phyloP scores from a whole-genome alignment of 2,797 vertebrate species.

The Remorina albescens region DNA sequence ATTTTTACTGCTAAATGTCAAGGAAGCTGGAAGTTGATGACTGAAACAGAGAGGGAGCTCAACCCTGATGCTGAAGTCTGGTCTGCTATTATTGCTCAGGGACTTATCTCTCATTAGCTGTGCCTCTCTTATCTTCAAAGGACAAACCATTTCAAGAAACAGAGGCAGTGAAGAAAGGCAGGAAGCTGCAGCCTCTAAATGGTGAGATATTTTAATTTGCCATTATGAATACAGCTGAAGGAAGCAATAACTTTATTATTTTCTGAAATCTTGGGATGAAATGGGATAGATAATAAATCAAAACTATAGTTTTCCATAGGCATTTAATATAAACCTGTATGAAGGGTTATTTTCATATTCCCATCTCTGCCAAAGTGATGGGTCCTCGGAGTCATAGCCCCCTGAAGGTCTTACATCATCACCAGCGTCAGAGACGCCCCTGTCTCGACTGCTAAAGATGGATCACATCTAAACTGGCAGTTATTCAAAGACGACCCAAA shows the following conservation, averaged over 20 bases:
- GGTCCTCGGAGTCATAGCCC: constrained; percentile 26
- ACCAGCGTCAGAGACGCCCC: constrained; percentile 57
- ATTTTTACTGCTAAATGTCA: constrained; percentile 22
- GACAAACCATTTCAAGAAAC: constrained; percentile 47
- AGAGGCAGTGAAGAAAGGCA: constrained; percentile 19
- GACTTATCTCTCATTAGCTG: constrained; percentile 67
- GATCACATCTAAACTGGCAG: constrained; percentile 65
- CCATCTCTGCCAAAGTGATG: constrained; percentile 13
- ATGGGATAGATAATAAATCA: not conserved
- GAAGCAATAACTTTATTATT: not conserved
- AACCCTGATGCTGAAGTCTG: constrained; percentile 35
- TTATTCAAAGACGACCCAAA: constrained; percentile 66
- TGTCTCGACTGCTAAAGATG: constrained; percentile 54
- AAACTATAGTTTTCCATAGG: not conserved
- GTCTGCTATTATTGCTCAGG: constrained; percentile 48
- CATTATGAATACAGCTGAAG: constrained; percentile 11
- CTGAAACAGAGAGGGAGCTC: constrained; percentile 34
- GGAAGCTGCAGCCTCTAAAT: constrained; percentile 15
- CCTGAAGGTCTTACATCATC: constrained; percentile 61
- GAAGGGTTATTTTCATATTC: constrained; percentile 13
- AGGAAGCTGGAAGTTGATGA: constrained; percentile 41
- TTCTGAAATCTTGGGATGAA: not conserved
- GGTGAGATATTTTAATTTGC: constrained; percentile 26
- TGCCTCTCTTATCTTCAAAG: constrained; percentile 63
- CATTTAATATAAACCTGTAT: not conserved